Base-by-base conservation (phyloP, 2,113 vertebrate species). In the Oceanites oceanicus region DNA sequence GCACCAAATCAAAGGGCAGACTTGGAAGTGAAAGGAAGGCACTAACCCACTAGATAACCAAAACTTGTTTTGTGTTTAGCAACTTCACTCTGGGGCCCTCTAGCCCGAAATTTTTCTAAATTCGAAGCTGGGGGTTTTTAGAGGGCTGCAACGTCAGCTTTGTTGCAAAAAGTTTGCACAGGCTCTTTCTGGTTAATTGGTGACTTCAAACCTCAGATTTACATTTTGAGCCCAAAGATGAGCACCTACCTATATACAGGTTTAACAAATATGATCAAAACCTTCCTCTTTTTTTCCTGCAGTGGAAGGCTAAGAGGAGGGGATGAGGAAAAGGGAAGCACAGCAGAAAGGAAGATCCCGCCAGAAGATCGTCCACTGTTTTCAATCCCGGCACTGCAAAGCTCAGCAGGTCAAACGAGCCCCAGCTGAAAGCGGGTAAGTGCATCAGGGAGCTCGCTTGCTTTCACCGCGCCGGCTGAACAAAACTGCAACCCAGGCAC, bases 351-450 rank as follows among this genome's bases (percentile, higher is more conserved):
- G 89, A 56, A 30, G 53, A 9, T 15, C 6, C 16, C 19, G n/a
- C 5, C 74, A 13, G n/a, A 12, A 10, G 38, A 7, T 10, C 2
- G 7, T 6, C 7, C n/a, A 0, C 40, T 13, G 0, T 0, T 74
- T 5, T 12, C 49, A 15, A 1, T 2, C 42, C 73, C 79, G 4
- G 17, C 10, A 7, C 66, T 5, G 50, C 77, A 12, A 32, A 45
- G 59, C 77, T 40, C 38, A 7, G 62, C 49, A 6, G 29, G 53
- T 38, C 72, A 13, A 9, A 27, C 3, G 26, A 50, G 44, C 25
- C 34, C 12, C 63, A 19, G 36, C 67, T 14, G 58, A 34, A n/a
- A 34, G 45, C 20, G 11, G 22, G 27, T 10, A 3, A 52, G 29
- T 2, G 3, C 29, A 14, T 4, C 21, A 7, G 14, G 3, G 8